Evolutionary conservation across 2,797 vertebrate species (phyloP), one percentile per base, ranked within the genome.

Genomic region (Bufotes viridis): DNA sequence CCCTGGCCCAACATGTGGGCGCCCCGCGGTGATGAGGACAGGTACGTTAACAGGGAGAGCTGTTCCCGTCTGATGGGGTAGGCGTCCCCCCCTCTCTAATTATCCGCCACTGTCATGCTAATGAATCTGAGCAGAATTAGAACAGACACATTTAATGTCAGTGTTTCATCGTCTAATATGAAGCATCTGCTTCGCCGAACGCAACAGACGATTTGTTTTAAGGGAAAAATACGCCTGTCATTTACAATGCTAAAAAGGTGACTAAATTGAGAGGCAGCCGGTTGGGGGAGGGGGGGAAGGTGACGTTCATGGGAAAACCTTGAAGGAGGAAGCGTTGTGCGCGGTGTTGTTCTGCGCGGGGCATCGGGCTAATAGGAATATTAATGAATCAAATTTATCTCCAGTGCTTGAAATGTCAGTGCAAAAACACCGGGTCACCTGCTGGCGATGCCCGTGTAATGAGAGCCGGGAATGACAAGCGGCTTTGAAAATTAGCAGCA

Each of bases 151-250:
- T 90, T 92, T 85, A 87, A 84, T 81, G 88, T 80, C 85, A 2
- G 74, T 63, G 84, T 89, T 92, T 84, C 76, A n/a, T 90, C 89
- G 89, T 61, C 86, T 90, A 90, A 80, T 84, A 84, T 49, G 0
- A 67, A 92, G 65, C 88, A 87, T 86, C 88, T 91, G 90, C 70
- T 87, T 57, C 88, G 67, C n/a, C 78, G 78, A 90, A 82, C 55
- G 5, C 67, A 84, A 74, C 78, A 87, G 78, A 7, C 1, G 14
- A 0, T 86, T 61, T 79, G 86, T 91, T 85, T 51, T 24, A 82
- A 83, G 49, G 70, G 82, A 81, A 70, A 75, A 75, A 75, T 51
- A 55, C 26, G 84, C 20, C 87, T 90, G 42, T 65, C 65, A 88
- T 90, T 22, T 89, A 42, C 57, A 79, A 70, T 6, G 84, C 34